A percentile compares a stretch with the other conserved stretches of the same genome.
Conservation (phyloP, 2,113 vertebrate genomes). For the Spizaetus ornatus region DNA sequence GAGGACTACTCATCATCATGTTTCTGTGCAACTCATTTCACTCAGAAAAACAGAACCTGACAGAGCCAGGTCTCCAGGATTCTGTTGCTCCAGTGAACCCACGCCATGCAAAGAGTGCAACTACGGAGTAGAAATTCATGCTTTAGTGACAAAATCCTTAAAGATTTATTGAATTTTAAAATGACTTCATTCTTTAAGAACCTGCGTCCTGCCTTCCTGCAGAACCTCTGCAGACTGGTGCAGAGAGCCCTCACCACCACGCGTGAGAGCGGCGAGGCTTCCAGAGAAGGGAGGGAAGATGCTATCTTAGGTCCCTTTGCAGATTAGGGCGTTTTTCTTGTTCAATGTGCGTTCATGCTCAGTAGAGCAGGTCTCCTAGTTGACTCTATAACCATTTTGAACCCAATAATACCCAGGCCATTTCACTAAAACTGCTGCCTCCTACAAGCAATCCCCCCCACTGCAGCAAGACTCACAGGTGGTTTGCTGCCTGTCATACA, state of each 20-base stretch:
- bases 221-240: neutral
- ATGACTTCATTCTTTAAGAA: neutral
- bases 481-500: neutral
- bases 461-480: neutral
- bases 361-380: neutral
- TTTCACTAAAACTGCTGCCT: neutral
- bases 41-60: neutral
- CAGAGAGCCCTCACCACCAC: neutral
- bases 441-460: neutral
- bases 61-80: neutral
- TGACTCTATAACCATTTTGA: neutral
- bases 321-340: neutral
- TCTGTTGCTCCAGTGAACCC: neutral
- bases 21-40: neutral
- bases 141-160: neutral
- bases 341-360: neutral
- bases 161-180: neutral
- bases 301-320: neutral
- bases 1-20: neutral
- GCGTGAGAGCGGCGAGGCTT: accelerated
- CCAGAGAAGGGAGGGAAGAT: neutral
- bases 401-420: neutral
- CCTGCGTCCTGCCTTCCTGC: too few species aligned
- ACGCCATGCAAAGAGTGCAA: neutral
- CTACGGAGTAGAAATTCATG: neutral